Evolutionary conservation across 2,888 invertebrate genomes (phyloP).

Genomic region (Apotomis betuletana): DNA sequence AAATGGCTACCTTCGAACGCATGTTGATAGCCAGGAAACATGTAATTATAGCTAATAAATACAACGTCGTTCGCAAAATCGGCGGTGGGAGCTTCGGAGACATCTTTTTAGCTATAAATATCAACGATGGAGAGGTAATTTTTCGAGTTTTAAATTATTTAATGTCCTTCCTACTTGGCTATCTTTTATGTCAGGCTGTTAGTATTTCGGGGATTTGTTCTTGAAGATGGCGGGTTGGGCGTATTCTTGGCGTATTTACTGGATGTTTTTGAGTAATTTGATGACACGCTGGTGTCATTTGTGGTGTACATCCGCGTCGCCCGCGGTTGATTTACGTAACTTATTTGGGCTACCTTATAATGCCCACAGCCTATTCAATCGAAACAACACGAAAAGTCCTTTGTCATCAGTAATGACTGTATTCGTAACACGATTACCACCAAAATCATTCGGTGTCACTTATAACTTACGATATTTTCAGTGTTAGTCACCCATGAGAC

Average conservation of each 20-base stretch:
- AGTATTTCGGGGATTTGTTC: constrained; percentile 69
- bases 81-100: constrained; percentile 99
- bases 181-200: constrained; percentile 58
- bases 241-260: constrained; percentile 49
- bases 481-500: constrained; percentile 28
- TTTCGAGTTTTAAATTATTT: constrained; percentile 34
- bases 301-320: constrained; percentile 12
- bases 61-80: constrained; percentile 97
- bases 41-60: constrained; percentile 90
- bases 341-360: constrained; percentile 32
- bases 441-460: constrained; percentile 14
- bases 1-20: constrained; percentile 80
- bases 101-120: constrained; percentile 97
- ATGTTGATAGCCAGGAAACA: constrained; percentile 74
- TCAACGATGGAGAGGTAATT: constrained; percentile 94
- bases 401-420: constrained; percentile 37
- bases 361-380: constrained; percentile 34
- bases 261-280: constrained; percentile 13
- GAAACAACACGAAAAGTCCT: constrained; percentile 27
- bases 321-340: constrained; percentile 43
- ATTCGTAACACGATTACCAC: constrained; percentile 12
- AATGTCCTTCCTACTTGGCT: constrained; percentile 48
- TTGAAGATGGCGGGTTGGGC: constrained; percentile 73
- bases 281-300: constrained; percentile 16
- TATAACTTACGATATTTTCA: constrained; percentile 11